These are phyloP conservation scores for Pelagia noctiluca DNA, from an alignment of 30 jellyfish, hydroid and myxozoan species.

Conservation along the genomic window DNA sequence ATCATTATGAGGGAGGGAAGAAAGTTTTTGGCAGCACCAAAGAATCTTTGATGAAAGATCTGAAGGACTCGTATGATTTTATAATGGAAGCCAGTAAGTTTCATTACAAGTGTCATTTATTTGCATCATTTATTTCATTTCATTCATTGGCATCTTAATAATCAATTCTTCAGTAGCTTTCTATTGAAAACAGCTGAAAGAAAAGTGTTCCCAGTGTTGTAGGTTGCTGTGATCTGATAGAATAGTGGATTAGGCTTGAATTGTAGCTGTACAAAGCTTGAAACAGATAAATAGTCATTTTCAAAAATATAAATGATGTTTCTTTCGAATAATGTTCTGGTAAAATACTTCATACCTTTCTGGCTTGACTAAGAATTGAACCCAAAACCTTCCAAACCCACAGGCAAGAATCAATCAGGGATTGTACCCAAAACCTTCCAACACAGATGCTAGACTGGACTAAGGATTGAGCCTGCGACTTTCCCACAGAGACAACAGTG, in stretches of 20 bases:
- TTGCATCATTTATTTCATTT: background rate
- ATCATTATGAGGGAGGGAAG: conserved; percentile 35
- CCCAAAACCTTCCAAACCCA: too few relatives aligned
- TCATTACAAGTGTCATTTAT: background rate
- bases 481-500: too few relatives aligned
- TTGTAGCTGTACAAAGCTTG: background rate
- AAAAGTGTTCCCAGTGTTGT: background rate
- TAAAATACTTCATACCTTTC: too few relatives aligned
- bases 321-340: too few relatives aligned
- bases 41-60: conserved; percentile 16
- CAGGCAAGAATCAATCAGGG: too few relatives aligned
- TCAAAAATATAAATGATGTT: too few relatives aligned
- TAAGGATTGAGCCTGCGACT: too few relatives aligned
- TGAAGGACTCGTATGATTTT: conserved; percentile 3
- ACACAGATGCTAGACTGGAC: too few relatives aligned
- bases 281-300: too few relatives aligned
- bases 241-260: background rate
- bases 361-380: too few relatives aligned
- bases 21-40: background rate
- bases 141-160: background rate
- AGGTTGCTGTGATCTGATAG: background rate
- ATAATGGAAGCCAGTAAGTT: background rate
- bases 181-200: background rate
- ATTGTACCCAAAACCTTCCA: too few relatives aligned
- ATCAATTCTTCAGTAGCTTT: background rate